Evolutionary conservation across 2,888 invertebrate genomes (phyloP), one percentile per base, ranked within the genome.

Genomic region (Rhingia campestris): DNA sequence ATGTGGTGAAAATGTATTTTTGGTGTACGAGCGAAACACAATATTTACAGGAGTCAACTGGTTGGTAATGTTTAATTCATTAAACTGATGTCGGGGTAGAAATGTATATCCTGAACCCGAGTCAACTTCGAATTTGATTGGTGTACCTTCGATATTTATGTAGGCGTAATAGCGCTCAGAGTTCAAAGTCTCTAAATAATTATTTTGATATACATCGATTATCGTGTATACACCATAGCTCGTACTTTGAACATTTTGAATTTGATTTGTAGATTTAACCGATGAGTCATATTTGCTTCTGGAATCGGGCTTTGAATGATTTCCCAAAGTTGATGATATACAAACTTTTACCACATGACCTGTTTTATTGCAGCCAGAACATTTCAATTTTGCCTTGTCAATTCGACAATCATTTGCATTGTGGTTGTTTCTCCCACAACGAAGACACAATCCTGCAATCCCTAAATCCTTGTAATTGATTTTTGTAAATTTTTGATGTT

Each of bases 271-370:
- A n/a, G n/a, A n/a, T n/a, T n/a, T 14, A 6, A 14, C 6, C 12
- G 4, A 14, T n/a, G 2, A 12, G 37, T 14, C n/a, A n/a, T n/a
- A n/a, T 49, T 49, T 30, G 6, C 30, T 49, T 22, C 49, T 6
- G 30, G 4, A 4, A 10, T 43, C n/a, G 4, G 41, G 30, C 3
- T 51, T 64, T 3, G 39, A 39, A 51, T 39, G 30, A 51, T 51
- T 64, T 3, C 9, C 35, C n/a, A 61, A 33, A 22, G 45, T 2
- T n/a, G 45, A 12, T 33, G 45, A 45, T n/a, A 61, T 61, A 32
- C 41, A 64, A 12, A 61, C 59, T 39, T 61, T 61, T 9, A 61
- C 12, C 6, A 61, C 33, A 10, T 61, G 59, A 12, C 59, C 51
- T 12, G 32, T 22, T 12, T 45, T 61, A 22, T 45, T 61, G 7